Percentiles rank a stretch among this genome's conserved stretches.
phyloP scores from a whole-genome alignment of 2,888 invertebrate genomes.

The Eupithecia abbreviata region DNA sequence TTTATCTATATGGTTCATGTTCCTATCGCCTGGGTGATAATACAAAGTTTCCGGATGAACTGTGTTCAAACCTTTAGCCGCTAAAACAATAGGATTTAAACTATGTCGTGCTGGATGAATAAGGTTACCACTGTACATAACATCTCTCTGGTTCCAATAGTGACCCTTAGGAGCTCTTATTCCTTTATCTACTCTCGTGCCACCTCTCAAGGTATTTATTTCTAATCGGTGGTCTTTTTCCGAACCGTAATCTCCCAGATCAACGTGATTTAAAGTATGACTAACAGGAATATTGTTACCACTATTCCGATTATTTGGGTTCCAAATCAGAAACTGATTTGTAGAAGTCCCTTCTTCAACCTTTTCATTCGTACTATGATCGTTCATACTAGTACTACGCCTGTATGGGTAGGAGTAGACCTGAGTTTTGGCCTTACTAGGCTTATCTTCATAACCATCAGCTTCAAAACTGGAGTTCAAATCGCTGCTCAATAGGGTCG shows the following conservation, averaged over 20 bases:
- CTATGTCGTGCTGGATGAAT: background rate
- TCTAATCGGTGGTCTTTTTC: background rate
- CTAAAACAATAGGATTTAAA: background rate
- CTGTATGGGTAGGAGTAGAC: background rate
- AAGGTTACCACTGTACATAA: background rate
- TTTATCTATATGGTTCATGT: background rate
- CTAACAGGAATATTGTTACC: background rate
- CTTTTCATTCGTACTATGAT: background rate
- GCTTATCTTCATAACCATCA: background rate
- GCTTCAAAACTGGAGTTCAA: background rate
- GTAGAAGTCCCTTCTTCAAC: background rate
- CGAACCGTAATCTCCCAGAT: background rate
- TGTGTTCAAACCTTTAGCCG: background rate
- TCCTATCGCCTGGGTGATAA: too few species aligned
- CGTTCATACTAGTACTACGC: background rate
- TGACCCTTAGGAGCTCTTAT: background rate
- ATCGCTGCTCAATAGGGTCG: too few species aligned
- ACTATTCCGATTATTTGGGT: background rate
- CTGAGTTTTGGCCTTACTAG: background rate
- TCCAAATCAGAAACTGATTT: background rate
- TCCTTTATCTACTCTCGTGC: background rate
- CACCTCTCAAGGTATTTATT: background rate
- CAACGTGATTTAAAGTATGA: background rate
- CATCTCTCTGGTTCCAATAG: background rate
- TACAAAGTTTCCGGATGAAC: too few species aligned